A percentile compares a stretch with the other conserved stretches of the same genome.
These are phyloP conservation scores for Eurytoma californica DNA, from an alignment of 2,888 invertebrate species.

Conservation along the genomic window DNA sequence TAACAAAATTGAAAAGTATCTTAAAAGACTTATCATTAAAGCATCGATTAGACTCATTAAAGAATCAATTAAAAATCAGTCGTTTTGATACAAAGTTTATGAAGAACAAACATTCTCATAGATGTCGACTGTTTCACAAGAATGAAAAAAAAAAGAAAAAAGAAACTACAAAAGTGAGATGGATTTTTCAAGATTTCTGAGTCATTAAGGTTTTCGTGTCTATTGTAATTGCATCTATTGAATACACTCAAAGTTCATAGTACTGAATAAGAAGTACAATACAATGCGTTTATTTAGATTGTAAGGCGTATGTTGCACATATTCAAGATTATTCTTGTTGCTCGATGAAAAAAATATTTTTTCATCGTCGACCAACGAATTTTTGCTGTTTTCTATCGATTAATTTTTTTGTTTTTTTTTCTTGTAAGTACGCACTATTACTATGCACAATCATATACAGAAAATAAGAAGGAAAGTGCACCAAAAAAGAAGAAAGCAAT, in stretches of 20 bases:
- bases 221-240: conserved; percentile 51
- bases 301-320: conserved; percentile 53
- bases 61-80: conserved; percentile 19
- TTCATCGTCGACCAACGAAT: conserved; percentile 43
- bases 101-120: conserved; percentile 26
- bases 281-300: conserved; percentile 49
- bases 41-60: conserved; percentile 35
- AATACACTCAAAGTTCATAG: conserved; percentile 50
- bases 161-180: conserved; percentile 13
- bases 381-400: conserved; percentile 27
- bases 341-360: conserved; percentile 38
- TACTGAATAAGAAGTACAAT: conserved; percentile 44
- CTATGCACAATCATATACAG: conserved; percentile 35
- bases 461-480: conserved; percentile 40
- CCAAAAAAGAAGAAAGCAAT: conserved; percentile 33
- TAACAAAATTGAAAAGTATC: conserved; percentile 16
- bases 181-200: conserved; percentile 55
- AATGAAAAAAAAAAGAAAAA: conserved; percentile 12
- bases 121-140: conserved; percentile 7
- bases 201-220: conserved; percentile 46
- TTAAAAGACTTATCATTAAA: conserved; percentile 40
- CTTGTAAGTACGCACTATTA: conserved; percentile 28
- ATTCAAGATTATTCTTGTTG: conserved; percentile 52
- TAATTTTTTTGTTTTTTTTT: conserved; percentile 38
- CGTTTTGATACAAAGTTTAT: conserved; percentile 47